phyloP scores from a whole-genome alignment of 2,113 vertebrate species.

The Solea solea region DNA sequence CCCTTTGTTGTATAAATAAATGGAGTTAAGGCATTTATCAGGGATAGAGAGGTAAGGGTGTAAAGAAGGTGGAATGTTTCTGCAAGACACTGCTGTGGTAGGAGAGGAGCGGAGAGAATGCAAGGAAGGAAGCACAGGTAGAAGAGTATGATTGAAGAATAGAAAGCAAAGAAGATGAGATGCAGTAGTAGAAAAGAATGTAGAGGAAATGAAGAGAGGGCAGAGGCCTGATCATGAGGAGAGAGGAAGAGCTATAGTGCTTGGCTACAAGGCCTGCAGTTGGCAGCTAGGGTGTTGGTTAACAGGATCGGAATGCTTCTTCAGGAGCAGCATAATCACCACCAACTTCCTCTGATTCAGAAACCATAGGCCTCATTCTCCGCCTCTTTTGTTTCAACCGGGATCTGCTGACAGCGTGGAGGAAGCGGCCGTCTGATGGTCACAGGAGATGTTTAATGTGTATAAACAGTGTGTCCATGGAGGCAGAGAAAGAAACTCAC shows the following conservation, averaged over 20 bases:
- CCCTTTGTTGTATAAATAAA: slow-evolving; percentile 92
- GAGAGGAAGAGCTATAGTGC: slow-evolving; percentile 24
- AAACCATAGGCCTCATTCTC: slow-evolving; percentile 56
- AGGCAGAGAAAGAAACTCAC: slow-evolving; percentile 35
- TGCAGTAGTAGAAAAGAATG: not conserved
- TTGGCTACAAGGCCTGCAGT: slow-evolving; percentile 39
- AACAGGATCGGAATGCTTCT: slow-evolving; percentile 78
- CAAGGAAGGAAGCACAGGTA: not conserved
- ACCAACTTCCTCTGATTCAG: slow-evolving; percentile 80
- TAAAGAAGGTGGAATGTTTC: slow-evolving; percentile 84
- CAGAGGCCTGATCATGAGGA: slow-evolving; percentile 22
- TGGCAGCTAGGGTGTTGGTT: slow-evolving; percentile 54
- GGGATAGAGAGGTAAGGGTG: slow-evolving; percentile 89
- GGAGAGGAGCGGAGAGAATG: slow-evolving; percentile 78
- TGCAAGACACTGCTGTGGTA: not conserved
- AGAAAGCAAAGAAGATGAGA: not conserved
- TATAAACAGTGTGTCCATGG: slow-evolving; percentile 58
- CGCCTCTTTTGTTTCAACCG: slow-evolving; percentile 75
- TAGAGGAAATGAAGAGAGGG: slow-evolving; percentile 10
- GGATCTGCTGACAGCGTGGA: slow-evolving; percentile 70
- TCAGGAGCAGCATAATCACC: slow-evolving; percentile 76
- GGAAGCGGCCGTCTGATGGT: slow-evolving; percentile 74
- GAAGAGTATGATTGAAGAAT: slow-evolving; percentile 1
- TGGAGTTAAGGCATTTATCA: slow-evolving; percentile 90
- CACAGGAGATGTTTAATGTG: slow-evolving; percentile 62